Percentiles rank a stretch among this genome's conserved stretches.
Conservation (phyloP, 2,113 vertebrate species). For the Apeltes quadracus region DNA sequence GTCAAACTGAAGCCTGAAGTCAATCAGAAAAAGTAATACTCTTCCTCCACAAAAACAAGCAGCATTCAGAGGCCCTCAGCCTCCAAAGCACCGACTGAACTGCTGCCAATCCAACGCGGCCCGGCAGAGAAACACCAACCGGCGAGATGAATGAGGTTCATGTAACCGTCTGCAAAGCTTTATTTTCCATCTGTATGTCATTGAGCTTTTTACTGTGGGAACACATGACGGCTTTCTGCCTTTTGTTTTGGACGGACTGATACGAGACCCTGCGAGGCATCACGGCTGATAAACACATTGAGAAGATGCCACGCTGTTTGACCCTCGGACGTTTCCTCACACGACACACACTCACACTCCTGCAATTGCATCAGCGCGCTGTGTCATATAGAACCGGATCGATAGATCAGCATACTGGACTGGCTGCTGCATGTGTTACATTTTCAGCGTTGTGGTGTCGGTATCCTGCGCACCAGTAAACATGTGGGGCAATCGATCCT, state of each 20-base stretch:
- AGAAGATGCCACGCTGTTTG: background rate
- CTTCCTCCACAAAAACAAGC: constrained; percentile 12
- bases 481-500: constrained; percentile 10
- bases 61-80: constrained; percentile 15
- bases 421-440: constrained; percentile 17
- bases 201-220: background rate
- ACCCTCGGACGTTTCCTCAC: no score
- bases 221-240: constrained; percentile 5
- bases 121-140: constrained; percentile 26
- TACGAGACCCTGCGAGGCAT: background rate
- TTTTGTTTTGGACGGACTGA: background rate
- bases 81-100: constrained; percentile 23
- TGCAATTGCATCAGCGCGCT: constrained; percentile 67
- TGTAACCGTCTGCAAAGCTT: background rate
- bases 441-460: constrained; percentile 40
- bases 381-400: constrained; percentile 56
- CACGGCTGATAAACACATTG: background rate
- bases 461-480: constrained; percentile 21
- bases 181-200: background rate
- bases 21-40: constrained; percentile 30
- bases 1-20: constrained; percentile 1
- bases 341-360: no score
- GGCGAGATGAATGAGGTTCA: background rate
- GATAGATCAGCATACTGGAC: constrained; percentile 45
- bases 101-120: constrained; percentile 9